Base-by-base conservation (phyloP, 2,113 vertebrate genomes). In the Myotis brandtii region DNA sequence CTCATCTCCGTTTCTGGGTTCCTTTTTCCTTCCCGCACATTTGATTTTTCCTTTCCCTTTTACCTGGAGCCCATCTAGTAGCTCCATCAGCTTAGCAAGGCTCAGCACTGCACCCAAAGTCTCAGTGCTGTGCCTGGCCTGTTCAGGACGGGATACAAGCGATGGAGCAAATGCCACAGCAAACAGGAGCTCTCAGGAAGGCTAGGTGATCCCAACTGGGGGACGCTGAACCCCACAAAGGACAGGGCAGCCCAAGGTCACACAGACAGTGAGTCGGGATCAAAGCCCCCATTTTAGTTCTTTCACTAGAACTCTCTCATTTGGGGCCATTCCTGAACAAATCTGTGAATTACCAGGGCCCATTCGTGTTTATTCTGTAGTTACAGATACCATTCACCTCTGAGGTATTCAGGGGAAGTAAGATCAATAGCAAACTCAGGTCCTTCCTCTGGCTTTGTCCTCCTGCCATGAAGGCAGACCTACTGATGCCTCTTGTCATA, bases 101-200 rank as follows among this genome's bases (percentile, higher is more conserved):
- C 23, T 66, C 56, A 43, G 23, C 5, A 2, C 21, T 5, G n/a
- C n/a, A 43, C 27, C 48, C 50, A n/a, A 77, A 50, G 9, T 52
- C 46, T 50, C 46, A 10, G 54, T 18, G 79, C 9, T 14, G 37
- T 1, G 4, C 27, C 34, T 40, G 25, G 34, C 46, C 52, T 25
- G 27, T 54, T n/a, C 43, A 14, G 25, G 54, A 40, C 0, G 0
- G 14, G 25, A 23, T 2, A 11, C 4, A 14, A 27, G 52, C 18
- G 16, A 1, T 1, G 23, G 70, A 13, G 56, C 43, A 75, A 59
- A 76, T 3, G 16, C 12, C 37, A 0, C 5, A 11, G 40, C 16
- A 12, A 27, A 34, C 25, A 14, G 17, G 62, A 40, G n/a, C 27
- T 1, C 4, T 4, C 10, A 73, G 66, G 21, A 59, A 32, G 50